Percentiles rank a stretch among this genome's conserved stretches.
Conservation (phyloP, 2,888 invertebrate genomes). For the Pyrrhosoma nymphula region DNA sequence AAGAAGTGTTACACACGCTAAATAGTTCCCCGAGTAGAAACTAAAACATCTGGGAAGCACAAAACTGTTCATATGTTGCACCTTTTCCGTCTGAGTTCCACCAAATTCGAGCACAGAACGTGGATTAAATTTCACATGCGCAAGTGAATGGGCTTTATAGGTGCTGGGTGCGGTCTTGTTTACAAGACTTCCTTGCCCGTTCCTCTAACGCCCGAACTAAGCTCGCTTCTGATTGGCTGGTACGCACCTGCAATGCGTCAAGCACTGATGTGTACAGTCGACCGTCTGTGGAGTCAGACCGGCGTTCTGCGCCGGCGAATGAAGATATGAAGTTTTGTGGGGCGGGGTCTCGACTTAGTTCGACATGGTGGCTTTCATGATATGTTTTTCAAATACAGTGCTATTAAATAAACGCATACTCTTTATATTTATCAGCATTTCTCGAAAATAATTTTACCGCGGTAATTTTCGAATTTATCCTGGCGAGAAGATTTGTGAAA, state of each 20-base stretch:
- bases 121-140: constrained; percentile 82
- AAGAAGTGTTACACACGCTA: constrained; percentile 69
- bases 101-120: constrained; percentile 71
- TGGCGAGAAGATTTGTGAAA: constrained; percentile 56
- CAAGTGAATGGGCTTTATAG: constrained; percentile 84
- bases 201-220: constrained; percentile 77
- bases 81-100: constrained; percentile 69
- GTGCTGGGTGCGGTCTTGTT: constrained; percentile 86
- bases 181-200: constrained; percentile 83
- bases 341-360: constrained; percentile 67
- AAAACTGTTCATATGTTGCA: constrained; percentile 70
- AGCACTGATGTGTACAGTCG: constrained; percentile 76
- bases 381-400: constrained; percentile 57
- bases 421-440: neutral
- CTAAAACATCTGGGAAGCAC: constrained; percentile 68
- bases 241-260: constrained; percentile 94
- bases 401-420: constrained; percentile 55
- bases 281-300: constrained; percentile 68
- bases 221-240: constrained; percentile 87
- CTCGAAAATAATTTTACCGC: neutral
- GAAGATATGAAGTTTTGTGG: constrained; percentile 65
- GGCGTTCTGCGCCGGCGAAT: constrained; percentile 68
- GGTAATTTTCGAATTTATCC: constrained; percentile 26
- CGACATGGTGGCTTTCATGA: constrained; percentile 59
- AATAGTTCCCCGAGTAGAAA: constrained; percentile 69